Base-by-base conservation (phyloP, 2,888 invertebrate species). In the Aromia moschata region DNA sequence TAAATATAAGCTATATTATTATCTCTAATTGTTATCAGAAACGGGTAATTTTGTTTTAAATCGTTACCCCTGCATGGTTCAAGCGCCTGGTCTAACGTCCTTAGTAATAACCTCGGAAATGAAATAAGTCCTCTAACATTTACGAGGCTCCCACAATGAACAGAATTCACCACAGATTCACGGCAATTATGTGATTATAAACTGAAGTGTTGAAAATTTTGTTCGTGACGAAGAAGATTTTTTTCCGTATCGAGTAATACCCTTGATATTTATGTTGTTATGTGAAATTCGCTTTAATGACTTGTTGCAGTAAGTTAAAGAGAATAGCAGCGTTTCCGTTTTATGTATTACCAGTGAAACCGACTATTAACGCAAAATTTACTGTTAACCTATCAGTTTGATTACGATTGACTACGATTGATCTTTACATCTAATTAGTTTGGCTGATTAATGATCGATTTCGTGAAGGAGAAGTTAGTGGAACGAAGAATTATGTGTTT, bases 191-290 rank as follows among this genome's bases (percentile, higher is more conserved):
- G 10, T 25, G 25, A 43, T 43, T 36, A 47, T 47, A 37, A 47
- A 33, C 18, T 16, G 10, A 37, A 47, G 37, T 37, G 49, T 49
- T 49, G 37, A 37, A 49, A 37, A 49, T 43, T 37, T 25, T 30
- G 37, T 49, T 49, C 49, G 49, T 49, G 49, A 36, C n/a, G 30
- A 18, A 20, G 49, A 14, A 3, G 10, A 3, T 12, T 49, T 49
- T 45, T 36, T 47, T 47, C 30, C 11, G 14, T 14, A 25, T 25
- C n/a, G 14, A 16, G 47, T 37, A 49, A 37, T 38, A 25, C 49
- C 49, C 49, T 49, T 49, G 49, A 49, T 49, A 49, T 49, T 49
- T 49, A 49, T 20, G 38, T 20, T 20, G 11, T 17, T 49, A 15
- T 25, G 38, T 36, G 49, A 49, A 49, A 49, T 49, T 49, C 5